Percentiles rank a stretch among this genome's conserved stretches.
Evolutionary conservation across 2,888 invertebrate species (phyloP).

Genomic region (Glyphotaelius pellucidus): DNA sequence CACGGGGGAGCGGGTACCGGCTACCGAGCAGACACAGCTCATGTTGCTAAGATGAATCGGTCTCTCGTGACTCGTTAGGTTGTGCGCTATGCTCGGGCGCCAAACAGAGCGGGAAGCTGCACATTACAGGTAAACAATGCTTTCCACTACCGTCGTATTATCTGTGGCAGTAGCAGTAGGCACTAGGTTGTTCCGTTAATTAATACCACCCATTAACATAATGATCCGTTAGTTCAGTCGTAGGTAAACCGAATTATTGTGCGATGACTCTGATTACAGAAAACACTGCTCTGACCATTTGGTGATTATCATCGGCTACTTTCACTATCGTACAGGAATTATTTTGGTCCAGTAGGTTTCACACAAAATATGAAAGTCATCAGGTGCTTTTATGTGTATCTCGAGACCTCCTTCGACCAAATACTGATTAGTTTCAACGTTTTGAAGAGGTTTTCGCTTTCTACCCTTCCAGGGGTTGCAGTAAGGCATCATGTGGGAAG

Average conservation of each 20-base stretch:
- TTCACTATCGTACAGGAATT: conserved; percentile 25
- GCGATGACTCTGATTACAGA: conserved; percentile 18
- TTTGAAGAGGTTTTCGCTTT: not conserved
- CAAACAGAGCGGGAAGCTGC: conserved; percentile 44
- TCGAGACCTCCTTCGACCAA: not conserved
- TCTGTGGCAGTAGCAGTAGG: not conserved
- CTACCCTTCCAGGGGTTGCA: not conserved
- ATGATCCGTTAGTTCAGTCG: conserved; percentile 24
- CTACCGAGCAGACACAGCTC: not conserved
- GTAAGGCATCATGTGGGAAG: not conserved
- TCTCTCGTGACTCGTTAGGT: conserved; percentile 21
- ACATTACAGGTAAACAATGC: conserved; percentile 37
- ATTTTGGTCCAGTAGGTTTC: conserved; percentile 11
- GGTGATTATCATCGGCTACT: conserved; percentile 24
- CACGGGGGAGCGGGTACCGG: not conserved
- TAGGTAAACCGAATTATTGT: conserved; percentile 2
- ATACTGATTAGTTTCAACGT: not conserved
- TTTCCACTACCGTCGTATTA: conserved; percentile 6
- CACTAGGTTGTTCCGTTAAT: conserved; percentile 41
- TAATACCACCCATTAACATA: conserved; percentile 24
- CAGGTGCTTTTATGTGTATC: not conserved
- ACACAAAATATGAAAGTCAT: not conserved
- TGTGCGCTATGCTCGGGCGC: not conserved
- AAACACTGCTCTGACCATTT: not conserved
- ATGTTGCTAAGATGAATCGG: conserved; percentile 5